Conservation (phyloP, 2,888 invertebrate genomes). For the Leptinotarsa haldemani region DNA sequence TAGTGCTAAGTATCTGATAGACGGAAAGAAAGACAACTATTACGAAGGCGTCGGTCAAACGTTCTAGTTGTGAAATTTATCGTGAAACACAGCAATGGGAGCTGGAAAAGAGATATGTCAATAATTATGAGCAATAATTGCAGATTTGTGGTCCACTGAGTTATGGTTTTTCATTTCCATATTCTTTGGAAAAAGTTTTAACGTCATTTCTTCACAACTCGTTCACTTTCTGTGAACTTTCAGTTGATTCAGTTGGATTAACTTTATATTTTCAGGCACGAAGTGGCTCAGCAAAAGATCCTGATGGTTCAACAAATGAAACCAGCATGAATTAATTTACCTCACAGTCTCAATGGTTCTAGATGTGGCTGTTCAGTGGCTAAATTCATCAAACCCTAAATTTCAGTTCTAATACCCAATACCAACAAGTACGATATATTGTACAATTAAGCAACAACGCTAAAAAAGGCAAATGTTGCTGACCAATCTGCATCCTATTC, state of each 20-base stretch:
- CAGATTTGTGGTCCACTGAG: neutral
- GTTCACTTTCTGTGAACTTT: neutral
- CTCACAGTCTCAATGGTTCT: too few relatives aligned
- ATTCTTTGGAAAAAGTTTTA: neutral
- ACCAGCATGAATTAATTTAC: too few relatives aligned
- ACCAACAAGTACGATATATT: too few relatives aligned
- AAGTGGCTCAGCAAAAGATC: too few relatives aligned
- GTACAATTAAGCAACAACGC: too few relatives aligned
- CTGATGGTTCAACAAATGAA: too few relatives aligned
- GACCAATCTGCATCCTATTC: too few relatives aligned
- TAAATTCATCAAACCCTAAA: too few relatives aligned
- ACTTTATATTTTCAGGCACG: neutral
- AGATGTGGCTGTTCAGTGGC: too few relatives aligned
- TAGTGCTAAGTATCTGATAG: neutral
- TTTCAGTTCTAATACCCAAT: too few relatives aligned
- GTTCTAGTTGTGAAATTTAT: neutral
- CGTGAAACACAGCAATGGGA: neutral
- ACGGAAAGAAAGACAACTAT: neutral
- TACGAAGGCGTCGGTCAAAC: neutral
- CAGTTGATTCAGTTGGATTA: neutral
- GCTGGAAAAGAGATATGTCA: neutral
- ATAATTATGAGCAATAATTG: neutral
- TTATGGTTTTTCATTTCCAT: neutral
- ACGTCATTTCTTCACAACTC: neutral
- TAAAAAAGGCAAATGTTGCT: too few relatives aligned